Evolutionary conservation across 1,140 invertebrate genomes (phyloP).

Genomic region (Pararge aegeria): DNA sequence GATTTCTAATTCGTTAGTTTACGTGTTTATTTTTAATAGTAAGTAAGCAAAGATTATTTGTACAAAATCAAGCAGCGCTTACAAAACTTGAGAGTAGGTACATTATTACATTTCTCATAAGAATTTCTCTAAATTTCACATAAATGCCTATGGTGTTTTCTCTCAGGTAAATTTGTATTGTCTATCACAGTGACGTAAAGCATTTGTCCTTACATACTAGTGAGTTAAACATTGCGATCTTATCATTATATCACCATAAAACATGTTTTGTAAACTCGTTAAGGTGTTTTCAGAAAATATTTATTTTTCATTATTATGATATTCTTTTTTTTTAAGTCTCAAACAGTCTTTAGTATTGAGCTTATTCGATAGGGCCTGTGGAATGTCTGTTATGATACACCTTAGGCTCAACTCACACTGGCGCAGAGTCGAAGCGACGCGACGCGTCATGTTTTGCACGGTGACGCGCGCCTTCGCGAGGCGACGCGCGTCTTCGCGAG

Average conservation of each 20-base stretch:
- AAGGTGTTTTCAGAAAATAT: slow-evolving; percentile 77
- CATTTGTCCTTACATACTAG: slow-evolving; percentile 78
- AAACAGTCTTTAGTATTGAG: slow-evolving; percentile 76
- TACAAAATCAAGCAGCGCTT: slow-evolving; percentile 20
- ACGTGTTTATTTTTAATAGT: too few species aligned
- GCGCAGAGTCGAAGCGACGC: too few species aligned
- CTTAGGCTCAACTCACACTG: too few species aligned
- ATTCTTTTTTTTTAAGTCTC: slow-evolving; percentile 69
- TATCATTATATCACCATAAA: slow-evolving; percentile 76
- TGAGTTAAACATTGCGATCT: slow-evolving; percentile 76
- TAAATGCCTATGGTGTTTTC: slow-evolving; percentile 68
- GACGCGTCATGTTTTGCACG: too few species aligned
- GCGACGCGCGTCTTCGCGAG: too few species aligned
- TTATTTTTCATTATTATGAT: slow-evolving; percentile 64
- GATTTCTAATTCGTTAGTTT: too few species aligned
- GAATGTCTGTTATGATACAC: slow-evolving; percentile 64
- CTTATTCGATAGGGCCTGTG: slow-evolving; percentile 72
- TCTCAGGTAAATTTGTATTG: slow-evolving; percentile 72
- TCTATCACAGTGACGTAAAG: slow-evolving; percentile 78
- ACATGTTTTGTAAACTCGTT: slow-evolving; percentile 70
- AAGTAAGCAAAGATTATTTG: slow-evolving; percentile 4
- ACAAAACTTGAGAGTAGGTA: slow-evolving; percentile 29
- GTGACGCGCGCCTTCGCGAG: too few species aligned
- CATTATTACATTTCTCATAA: slow-evolving; percentile 51
- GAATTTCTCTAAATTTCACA: slow-evolving; percentile 52